A percentile compares a stretch with the other conserved stretches of the same genome.
phyloP scores from a whole-genome alignment of 2,797 vertebrate genomes.

The Sebastes nivosus region DNA sequence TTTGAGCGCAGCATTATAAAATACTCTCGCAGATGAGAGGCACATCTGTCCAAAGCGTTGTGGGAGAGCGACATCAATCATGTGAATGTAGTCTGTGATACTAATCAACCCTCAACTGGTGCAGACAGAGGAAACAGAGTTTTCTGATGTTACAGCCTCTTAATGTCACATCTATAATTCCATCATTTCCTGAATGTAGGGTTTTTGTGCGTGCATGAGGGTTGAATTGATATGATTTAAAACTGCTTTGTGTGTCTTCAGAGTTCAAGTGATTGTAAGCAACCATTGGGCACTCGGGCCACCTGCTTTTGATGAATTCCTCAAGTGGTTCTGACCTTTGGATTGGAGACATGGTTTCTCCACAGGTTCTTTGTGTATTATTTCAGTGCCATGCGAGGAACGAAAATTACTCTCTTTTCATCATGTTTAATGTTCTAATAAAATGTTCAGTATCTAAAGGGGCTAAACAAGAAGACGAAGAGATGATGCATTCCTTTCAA shows the following conservation, averaged over 20 bases:
- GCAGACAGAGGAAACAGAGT: constrained; percentile 11
- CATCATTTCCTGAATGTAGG: not conserved
- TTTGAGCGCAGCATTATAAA: constrained; percentile 57
- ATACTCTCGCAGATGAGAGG: constrained; percentile 55
- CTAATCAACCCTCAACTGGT: not conserved
- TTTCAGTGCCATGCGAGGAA: not conserved
- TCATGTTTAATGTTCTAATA: constrained; percentile 9
- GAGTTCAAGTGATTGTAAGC: constrained; percentile 19
- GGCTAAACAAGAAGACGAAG: not conserved
- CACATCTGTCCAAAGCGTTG: constrained; percentile 63
- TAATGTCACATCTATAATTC: constrained; percentile 13
- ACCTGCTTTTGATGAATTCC: constrained; percentile 13
- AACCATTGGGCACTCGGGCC: not conserved
- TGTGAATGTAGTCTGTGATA: constrained; percentile 10
- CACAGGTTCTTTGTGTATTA: not conserved
- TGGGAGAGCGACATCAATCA: constrained; percentile 14
- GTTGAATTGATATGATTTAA: not conserved
- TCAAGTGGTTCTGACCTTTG: constrained; percentile 21
- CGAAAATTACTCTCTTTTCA: constrained; percentile 5
- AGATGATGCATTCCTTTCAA: not conserved
- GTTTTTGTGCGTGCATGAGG: not conserved
- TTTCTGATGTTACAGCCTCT: constrained; percentile 8
- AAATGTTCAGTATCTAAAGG: constrained; percentile 6
- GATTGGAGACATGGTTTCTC: not conserved
- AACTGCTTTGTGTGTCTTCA: not conserved